Evolutionary conservation across 2,113 vertebrate species (phyloP), one percentile per base, ranked within the genome.

Genomic region (Prochilodus magdalenae): DNA sequence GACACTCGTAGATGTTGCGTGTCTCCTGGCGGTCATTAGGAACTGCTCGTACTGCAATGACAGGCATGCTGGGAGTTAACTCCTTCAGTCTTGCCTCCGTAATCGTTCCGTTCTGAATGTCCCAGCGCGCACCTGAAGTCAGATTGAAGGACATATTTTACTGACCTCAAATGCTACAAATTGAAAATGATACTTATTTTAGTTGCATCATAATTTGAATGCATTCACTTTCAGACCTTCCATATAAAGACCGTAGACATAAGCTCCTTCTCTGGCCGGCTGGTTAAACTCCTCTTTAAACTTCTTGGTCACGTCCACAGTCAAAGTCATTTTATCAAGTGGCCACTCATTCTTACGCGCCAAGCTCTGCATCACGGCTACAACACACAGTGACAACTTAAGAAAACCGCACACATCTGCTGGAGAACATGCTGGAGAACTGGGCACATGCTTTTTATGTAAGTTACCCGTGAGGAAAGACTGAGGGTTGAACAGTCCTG

Each of bases 401-500:
- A 26, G 24, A 26, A 60, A 2, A 26, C 57, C 1, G 4, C 18
- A 22, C 2, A 10, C 13, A 49, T 49, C 13, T 49, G 44, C 44
- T 36, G 33, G 40, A 44, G 15, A 27, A 36, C 36, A 4, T 36
- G 36, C 3, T 4, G 36, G 7, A 6, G 5, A n/a, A 1, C 20
- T 3, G 20, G 11, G 62, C 71, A 57, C 24, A 20, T 57, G 15
- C 33, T 63, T 24, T 67, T n/a, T 22, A 59, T 22, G 18, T 85
- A 44, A 66, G 60, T 4, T 76, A 98, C 97, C 97, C 91, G 97
- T 97, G 91, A 98, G 96, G 90, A 97, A 98, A 91, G 97, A 97
- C 93, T 98, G 97, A 76, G 96, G 97, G 94, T 96, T 97, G 94
- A 96, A 98, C 90, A 97, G 94, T 84, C 96, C 96, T 87, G 96